A percentile compares a stretch with the other conserved stretches of the same genome.
Evolutionary conservation across 2,888 invertebrate species (phyloP).

Genomic region (Cepaea hortensis): DNA sequence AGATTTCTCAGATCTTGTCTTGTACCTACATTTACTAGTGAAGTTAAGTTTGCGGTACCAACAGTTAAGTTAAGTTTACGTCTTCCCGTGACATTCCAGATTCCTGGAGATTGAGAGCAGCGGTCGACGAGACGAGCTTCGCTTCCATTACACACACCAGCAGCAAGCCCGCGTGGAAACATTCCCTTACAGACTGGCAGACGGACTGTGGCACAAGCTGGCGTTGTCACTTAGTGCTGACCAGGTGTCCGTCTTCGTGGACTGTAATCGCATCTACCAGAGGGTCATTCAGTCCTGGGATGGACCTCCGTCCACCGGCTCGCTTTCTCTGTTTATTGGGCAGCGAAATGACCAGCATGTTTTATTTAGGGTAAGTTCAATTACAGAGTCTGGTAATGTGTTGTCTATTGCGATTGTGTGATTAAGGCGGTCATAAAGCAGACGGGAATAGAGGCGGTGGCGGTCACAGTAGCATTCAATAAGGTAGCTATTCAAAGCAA

Average conservation of each 20-base stretch:
- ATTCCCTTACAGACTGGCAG: conserved; percentile 88
- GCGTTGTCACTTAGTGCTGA: conserved; percentile 89
- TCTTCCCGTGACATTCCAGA: conserved; percentile 77
- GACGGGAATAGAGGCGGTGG: background rate
- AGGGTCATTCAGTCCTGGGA: conserved; percentile 84
- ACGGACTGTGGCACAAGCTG: conserved; percentile 90
- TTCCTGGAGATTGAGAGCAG: conserved; percentile 94
- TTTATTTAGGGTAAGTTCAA: conserved; percentile 86
- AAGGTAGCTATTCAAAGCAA: too few relatives aligned
- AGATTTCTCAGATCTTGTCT: too few relatives aligned
- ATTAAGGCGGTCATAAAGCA: too few relatives aligned
- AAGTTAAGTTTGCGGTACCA: too few relatives aligned
- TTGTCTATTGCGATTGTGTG: too few relatives aligned
- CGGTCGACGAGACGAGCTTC: conserved; percentile 87
- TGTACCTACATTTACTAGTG: too few relatives aligned
- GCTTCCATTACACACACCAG: conserved; percentile 71
- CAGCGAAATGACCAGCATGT: conserved; percentile 90
- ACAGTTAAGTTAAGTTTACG: too few relatives aligned
- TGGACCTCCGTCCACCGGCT: conserved; percentile 78
- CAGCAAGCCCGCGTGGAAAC: conserved; percentile 82
- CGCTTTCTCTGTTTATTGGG: conserved; percentile 85
- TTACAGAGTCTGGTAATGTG: background rate
- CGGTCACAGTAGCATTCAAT: background rate
- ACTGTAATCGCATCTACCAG: conserved; percentile 90
- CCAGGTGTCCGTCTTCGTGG: conserved; percentile 86